phyloP scores from a whole-genome alignment of 1,140 invertebrate genomes.

The Diachasmimorpha longicaudata region DNA sequence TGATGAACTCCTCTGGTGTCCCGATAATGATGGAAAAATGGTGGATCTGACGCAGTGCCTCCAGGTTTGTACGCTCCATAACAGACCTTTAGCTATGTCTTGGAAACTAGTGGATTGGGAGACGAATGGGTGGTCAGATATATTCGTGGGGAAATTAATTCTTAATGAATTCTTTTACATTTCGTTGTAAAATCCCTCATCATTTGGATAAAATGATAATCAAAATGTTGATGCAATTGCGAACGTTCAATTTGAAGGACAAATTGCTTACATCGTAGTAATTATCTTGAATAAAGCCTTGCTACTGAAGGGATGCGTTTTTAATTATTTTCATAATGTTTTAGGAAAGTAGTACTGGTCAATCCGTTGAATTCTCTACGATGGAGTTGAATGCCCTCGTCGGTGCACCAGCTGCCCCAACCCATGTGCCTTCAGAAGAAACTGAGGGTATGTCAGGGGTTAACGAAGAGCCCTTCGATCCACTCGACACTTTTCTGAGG shows the following conservation, averaged over 20 bases:
- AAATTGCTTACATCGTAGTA: no score
- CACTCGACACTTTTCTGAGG: conserved; percentile 57
- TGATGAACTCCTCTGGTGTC: conserved; percentile 90
- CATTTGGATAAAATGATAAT: no score
- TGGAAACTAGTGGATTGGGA: background rate
- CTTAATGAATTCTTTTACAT: background rate
- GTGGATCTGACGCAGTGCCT: conserved; percentile 87
- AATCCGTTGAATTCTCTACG: conserved; percentile 58
- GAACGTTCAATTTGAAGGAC: no score
- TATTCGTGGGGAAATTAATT: background rate
- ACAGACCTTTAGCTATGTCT: background rate
- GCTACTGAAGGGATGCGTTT: background rate
- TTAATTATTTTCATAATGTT: background rate
- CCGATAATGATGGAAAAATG: conserved; percentile 90
- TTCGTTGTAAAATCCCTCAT: no score
- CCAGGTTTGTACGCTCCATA: conserved; percentile 67
- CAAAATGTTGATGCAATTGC: no score
- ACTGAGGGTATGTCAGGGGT: conserved; percentile 44
- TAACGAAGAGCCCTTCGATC: conserved; percentile 57
- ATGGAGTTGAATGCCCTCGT: conserved; percentile 58
- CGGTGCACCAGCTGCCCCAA: conserved; percentile 47
- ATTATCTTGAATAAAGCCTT: no score
- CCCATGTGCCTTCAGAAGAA: conserved; percentile 45
- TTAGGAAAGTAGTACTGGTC: conserved; percentile 53
- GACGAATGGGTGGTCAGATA: background rate